Conservation (phyloP, 2,797 vertebrate species). For the Crax fasciolata region DNA sequence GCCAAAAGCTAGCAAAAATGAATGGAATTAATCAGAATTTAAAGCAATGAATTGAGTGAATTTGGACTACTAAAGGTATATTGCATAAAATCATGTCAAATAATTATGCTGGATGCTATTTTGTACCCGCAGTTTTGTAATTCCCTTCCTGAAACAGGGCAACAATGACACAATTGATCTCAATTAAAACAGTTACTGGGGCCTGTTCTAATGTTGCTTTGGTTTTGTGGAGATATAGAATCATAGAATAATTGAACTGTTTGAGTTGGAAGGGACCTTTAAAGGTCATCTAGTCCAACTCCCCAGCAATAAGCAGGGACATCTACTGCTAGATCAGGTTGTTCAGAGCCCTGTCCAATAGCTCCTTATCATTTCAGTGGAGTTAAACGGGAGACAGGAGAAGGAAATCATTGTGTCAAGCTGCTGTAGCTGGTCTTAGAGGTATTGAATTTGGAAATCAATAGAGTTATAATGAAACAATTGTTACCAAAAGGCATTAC, state of each 20-base stretch:
- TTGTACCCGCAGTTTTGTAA: not conserved
- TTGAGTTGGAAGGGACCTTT: no score
- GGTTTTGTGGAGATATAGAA: not conserved
- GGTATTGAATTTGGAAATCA: not conserved
- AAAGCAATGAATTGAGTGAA: not conserved
- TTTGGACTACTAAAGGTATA: not conserved
- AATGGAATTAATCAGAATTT: not conserved
- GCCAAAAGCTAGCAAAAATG: not conserved
- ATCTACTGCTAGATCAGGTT: no score
- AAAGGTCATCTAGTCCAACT: no score
- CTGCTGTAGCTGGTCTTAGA: not conserved
- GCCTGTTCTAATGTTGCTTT: not conserved
- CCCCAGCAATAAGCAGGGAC: no score
- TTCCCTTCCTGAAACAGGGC: not conserved
- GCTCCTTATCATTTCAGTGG: not conserved
- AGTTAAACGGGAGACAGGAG: not conserved
- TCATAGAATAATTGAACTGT: no score
- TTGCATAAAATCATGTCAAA: not conserved
- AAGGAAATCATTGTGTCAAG: not conserved
- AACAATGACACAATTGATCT: not conserved
- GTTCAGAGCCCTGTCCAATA: not conserved
- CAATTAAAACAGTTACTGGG: not conserved
- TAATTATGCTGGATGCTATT: not conserved
- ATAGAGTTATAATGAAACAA: not conserved
- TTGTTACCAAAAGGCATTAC: not conserved